Base-by-base conservation (phyloP, 2,888 invertebrate species). In the Brachynemurus nebulosus region DNA sequence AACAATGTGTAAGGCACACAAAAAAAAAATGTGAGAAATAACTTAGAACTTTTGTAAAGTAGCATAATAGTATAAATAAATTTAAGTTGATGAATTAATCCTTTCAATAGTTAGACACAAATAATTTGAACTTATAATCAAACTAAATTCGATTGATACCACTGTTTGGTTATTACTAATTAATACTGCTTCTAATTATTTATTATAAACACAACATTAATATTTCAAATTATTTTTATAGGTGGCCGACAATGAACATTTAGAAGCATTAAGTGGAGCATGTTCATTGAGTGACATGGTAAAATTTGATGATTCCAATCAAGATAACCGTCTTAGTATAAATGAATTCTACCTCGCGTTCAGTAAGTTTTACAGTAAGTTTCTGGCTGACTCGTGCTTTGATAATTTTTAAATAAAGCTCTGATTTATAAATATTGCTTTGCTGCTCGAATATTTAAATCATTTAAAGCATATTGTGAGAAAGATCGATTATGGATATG, bases 291-390 rank as follows among this genome's bases (percentile, higher is more conserved):
- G 73, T 3, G 77, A 80, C 58, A 74, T 83, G 70, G 70, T 82
- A 46, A 70, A 68, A 47, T 80, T 72, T 62, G 82, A 83, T 57
- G 81, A 83, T 57, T 63, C 71, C 4, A 74, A 80, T 58, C 69
- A 71, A 51, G 78, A 80, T 55, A 74, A 73, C 17, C 72, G 72
- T 51, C 64, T 80, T 36, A 76, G 74, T 57, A 73, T 81, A 52
- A 77, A 78, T 54, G 82, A 83, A 60, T 82, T 83, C 62, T 78
- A 80, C 60, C 70, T 74, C 52, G 81, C 82, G 45, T 83, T 83
- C 65, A 79, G 80, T 69, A 79, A 80, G 69, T 70, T 78, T 50
- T 78, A 78, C 67, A 79, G 79, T 79, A 65, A 74, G 76, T 72
- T 52, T 42, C 20, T 34, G 25, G 42, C 25, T 42, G 42, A 35